A percentile compares a stretch with the other conserved stretches of the same genome.
phyloP scores from a whole-genome alignment of 2,113 vertebrate species.

The Riparia riparia region DNA sequence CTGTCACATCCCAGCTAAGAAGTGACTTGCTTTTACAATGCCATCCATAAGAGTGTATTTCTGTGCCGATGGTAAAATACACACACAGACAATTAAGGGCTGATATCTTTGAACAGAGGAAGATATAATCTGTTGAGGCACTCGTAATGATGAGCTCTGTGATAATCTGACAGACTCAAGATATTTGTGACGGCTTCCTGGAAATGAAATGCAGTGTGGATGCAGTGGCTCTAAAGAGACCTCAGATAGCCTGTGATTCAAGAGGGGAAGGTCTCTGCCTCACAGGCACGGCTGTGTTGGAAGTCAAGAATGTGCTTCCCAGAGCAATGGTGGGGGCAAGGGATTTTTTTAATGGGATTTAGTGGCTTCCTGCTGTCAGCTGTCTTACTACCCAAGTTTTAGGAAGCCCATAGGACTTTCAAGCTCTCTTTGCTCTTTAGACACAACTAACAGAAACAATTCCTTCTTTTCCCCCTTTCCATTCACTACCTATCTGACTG shows the following conservation, averaged over 20 bases:
- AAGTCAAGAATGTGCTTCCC: not conserved
- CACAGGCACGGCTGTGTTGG: not conserved
- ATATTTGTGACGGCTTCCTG: not conserved
- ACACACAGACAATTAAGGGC: not conserved
- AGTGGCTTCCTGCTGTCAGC: not conserved
- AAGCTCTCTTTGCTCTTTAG: not conserved
- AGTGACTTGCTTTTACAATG: not conserved
- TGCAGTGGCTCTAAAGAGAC: not conserved
- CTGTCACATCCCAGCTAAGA: not conserved
- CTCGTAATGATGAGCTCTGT: constrained; percentile 36
- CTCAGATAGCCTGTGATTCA: not conserved
- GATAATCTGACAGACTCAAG: constrained; percentile 50
- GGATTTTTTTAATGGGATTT: not conserved
- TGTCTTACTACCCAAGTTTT: not conserved
- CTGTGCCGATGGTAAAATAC: constrained; percentile 23
- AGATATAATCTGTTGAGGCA: constrained; percentile 45
- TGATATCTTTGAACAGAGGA: not conserved
- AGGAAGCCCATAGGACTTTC: not conserved
- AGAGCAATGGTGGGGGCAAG: not conserved
- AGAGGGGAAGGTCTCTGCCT: not conserved
- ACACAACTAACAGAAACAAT: not conserved
- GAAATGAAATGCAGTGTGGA: not conserved
- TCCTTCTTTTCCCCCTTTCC: fast-evolving
- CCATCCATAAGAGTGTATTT: not conserved
- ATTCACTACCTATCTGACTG: not conserved